phyloP scores from a whole-genome alignment of 2,797 vertebrate species.

The Podarcis lilfordi region DNA sequence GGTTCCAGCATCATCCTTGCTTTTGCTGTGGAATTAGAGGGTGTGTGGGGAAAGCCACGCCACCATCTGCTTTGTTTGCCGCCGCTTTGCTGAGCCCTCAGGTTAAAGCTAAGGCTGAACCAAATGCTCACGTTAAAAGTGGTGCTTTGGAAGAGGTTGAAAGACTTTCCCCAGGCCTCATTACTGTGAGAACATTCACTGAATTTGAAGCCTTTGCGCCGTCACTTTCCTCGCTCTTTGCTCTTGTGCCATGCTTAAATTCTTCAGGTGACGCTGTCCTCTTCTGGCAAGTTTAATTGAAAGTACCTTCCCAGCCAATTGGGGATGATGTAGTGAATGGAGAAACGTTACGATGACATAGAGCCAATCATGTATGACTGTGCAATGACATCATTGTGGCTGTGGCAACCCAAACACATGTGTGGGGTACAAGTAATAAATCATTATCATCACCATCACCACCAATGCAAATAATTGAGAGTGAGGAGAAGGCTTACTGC shows the following conservation, averaged over 20 bases:
- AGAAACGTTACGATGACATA: not conserved
- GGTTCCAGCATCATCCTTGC: slow-evolving; percentile 23
- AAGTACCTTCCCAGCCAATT: not conserved
- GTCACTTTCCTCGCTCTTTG: not conserved
- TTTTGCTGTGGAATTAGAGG: slow-evolving; percentile 41
- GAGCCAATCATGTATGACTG: not conserved
- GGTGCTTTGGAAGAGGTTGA: not conserved
- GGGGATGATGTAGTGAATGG: not conserved
- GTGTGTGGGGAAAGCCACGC: slow-evolving; percentile 21
- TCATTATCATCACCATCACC: too few relatives aligned
- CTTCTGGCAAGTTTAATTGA: not conserved
- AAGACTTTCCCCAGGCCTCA: too few relatives aligned
- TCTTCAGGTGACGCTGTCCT: not conserved
- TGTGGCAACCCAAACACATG: too few relatives aligned
- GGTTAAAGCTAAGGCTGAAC: slow-evolving; percentile 56
- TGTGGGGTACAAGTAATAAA: too few relatives aligned
- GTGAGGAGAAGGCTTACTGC: too few relatives aligned
- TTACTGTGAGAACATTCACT: not conserved
- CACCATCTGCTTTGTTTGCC: not conserved
- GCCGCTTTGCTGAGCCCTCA: not conserved
- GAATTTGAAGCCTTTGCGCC: not conserved
- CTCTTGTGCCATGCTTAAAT: not conserved
- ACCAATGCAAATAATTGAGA: too few relatives aligned
- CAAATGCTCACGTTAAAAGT: not conserved
- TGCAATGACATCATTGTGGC: not conserved